These are phyloP conservation scores for Graphium colonna DNA, from an alignment of 2,888 invertebrate species.

Conservation along the genomic window DNA sequence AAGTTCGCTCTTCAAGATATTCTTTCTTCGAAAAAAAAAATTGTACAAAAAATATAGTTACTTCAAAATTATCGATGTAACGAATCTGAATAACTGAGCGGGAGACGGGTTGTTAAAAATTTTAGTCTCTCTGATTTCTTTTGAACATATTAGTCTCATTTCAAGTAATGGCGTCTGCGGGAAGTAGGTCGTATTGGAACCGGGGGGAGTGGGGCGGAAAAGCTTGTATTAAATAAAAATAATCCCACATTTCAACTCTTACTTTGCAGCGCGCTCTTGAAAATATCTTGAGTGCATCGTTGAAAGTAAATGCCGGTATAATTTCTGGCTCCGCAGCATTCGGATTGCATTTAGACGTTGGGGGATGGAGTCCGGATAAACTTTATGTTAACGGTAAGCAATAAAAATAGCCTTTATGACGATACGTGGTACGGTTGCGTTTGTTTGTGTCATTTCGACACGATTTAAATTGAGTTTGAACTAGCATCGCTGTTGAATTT, in stretches of 20 bases:
- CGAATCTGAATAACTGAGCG: slow-evolving; percentile 11
- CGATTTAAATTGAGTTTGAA: slow-evolving; percentile 36
- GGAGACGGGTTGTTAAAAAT: slow-evolving; percentile 13
- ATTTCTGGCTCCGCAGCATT: slow-evolving; percentile 70
- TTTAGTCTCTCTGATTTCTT: slow-evolving; percentile 17
- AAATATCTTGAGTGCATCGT: slow-evolving; percentile 75
- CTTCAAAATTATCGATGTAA: not conserved
- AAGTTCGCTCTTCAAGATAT: too few species aligned
- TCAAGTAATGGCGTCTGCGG: slow-evolving; percentile 16
- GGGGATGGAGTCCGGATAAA: slow-evolving; percentile 70
- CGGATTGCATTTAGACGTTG: slow-evolving; percentile 73
- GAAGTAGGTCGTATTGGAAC: slow-evolving; percentile 27
- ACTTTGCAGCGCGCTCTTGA: slow-evolving; percentile 52
- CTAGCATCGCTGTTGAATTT: slow-evolving; percentile 20
- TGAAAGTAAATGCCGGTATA: slow-evolving; percentile 75
- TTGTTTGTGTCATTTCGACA: slow-evolving; percentile 54
- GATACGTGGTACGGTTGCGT: slow-evolving; percentile 74
- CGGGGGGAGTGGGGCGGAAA: slow-evolving; percentile 14
- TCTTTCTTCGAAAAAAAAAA: too few species aligned
- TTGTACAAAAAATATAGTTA: not conserved
- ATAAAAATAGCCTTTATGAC: slow-evolving; percentile 78
- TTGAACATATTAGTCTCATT: slow-evolving; percentile 21
- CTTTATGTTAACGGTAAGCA: slow-evolving; percentile 72
- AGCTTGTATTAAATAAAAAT: slow-evolving; percentile 55
- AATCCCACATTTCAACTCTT: slow-evolving; percentile 57